These are phyloP conservation scores for Drosophila elegans DNA, from an alignment of 1,140 invertebrate genomes.

Conservation along the genomic window DNA sequence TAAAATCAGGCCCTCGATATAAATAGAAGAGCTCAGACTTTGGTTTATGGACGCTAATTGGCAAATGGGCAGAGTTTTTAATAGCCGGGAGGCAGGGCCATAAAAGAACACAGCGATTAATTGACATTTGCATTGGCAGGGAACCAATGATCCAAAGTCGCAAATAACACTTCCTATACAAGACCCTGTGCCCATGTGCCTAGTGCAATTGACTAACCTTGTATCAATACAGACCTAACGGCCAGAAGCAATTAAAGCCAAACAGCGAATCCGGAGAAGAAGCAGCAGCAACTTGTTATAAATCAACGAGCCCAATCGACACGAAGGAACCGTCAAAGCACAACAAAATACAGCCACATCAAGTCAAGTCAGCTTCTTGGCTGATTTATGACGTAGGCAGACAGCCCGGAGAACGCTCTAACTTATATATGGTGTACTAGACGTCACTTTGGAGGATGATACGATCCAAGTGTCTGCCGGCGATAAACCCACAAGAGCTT, in stretches of 20 bases:
- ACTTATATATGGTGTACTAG: constrained; percentile 8
- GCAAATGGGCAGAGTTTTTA: constrained; percentile 30
- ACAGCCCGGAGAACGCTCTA: constrained; percentile 11
- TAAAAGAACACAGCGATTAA: constrained; percentile 39
- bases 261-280: constrained; percentile 55
- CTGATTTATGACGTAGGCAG: constrained; percentile 37
- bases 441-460: constrained; percentile 39
- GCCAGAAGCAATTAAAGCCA: constrained; percentile 69
- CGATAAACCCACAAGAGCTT: background rate
- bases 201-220: constrained; percentile 66
- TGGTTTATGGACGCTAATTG: constrained; percentile 56
- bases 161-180: constrained; percentile 60
- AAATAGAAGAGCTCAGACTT: constrained; percentile 40
- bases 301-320: constrained; percentile 49
- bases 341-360: constrained; percentile 13
- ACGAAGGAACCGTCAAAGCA: constrained; percentile 34
- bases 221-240: constrained; percentile 69
- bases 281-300: constrained; percentile 72
- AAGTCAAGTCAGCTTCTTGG: constrained; percentile 5
- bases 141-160: constrained; percentile 12
- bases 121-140: constrained; percentile 19
- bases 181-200: constrained; percentile 17
- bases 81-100: constrained; percentile 45
- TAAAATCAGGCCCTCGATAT: constrained; percentile 51
- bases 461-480: constrained; percentile 1